Evolutionary conservation across 2,113 vertebrate species (phyloP).

Genomic region (Catharus minimus): DNA sequence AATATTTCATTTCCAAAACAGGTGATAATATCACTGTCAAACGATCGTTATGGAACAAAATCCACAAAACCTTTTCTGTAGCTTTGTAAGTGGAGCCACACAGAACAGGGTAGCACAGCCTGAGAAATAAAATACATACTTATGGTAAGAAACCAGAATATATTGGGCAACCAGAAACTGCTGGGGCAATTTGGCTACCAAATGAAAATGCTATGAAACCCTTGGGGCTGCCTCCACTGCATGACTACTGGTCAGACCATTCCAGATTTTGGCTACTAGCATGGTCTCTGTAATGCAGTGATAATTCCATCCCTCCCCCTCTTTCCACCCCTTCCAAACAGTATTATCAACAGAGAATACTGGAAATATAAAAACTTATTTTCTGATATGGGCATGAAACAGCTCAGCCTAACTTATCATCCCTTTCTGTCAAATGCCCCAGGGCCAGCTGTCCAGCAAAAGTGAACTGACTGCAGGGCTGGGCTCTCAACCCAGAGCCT

Average conservation of each 20-base stretch:
- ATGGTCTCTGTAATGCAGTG: background rate
- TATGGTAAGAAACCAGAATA: background rate
- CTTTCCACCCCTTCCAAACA: background rate
- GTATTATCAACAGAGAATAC: background rate
- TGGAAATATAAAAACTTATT: background rate
- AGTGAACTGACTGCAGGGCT: background rate
- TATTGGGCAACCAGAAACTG: background rate
- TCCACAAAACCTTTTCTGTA: background rate
- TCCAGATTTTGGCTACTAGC: background rate
- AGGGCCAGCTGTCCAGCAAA: background rate
- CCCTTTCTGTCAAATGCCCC: background rate
- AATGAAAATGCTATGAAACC: background rate
- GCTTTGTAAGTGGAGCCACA: background rate
- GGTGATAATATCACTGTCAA: background rate
- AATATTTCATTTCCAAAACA: background rate
- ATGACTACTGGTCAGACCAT: background rate
- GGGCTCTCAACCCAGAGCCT: background rate
- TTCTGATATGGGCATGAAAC: background rate
- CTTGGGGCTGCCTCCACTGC: background rate
- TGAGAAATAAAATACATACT: background rate
- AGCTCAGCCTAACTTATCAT: background rate
- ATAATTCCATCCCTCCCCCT: background rate
- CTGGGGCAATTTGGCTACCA: background rate
- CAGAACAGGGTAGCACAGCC: background rate
- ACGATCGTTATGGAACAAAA: rapidly evolving